Evolutionary conservation across 2,797 vertebrate genomes (phyloP).

Genomic region (Orientallactaga sibirica): DNA sequence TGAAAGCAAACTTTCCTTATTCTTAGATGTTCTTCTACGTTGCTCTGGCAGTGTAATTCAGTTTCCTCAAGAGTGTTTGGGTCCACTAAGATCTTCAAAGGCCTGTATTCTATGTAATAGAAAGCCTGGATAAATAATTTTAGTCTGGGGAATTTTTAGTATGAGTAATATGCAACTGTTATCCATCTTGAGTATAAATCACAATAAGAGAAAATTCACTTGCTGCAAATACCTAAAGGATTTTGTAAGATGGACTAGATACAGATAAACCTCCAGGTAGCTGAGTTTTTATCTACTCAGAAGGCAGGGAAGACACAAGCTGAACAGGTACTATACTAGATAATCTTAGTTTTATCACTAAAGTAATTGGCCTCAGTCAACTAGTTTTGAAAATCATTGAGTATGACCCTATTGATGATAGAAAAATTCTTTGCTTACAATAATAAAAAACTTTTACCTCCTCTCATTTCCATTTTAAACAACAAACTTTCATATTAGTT

Average conservation of each 20-base stretch:
- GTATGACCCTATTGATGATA: background rate
- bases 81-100: background rate
- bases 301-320: background rate
- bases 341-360: background rate
- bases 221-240: background rate
- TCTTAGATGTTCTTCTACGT: background rate
- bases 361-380: background rate
- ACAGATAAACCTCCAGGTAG: background rate
- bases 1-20: background rate
- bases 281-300: background rate
- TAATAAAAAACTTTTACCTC: background rate
- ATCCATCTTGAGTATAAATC: background rate
- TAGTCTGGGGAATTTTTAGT: slow-evolving; percentile 27
- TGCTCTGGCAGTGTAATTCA: background rate
- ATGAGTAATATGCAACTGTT: background rate
- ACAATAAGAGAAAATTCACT: slow-evolving; percentile 1
- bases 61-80: background rate
- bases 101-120: background rate
- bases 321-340: background rate
- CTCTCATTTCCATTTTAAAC: slow-evolving; percentile 19
- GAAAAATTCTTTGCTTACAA: background rate
- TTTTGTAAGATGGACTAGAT: background rate
- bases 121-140: background rate
- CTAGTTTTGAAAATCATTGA: slow-evolving; percentile 19
- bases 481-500: background rate